phyloP scores from a whole-genome alignment of 2,113 vertebrate genomes.

The Aleadryas rufinucha region DNA sequence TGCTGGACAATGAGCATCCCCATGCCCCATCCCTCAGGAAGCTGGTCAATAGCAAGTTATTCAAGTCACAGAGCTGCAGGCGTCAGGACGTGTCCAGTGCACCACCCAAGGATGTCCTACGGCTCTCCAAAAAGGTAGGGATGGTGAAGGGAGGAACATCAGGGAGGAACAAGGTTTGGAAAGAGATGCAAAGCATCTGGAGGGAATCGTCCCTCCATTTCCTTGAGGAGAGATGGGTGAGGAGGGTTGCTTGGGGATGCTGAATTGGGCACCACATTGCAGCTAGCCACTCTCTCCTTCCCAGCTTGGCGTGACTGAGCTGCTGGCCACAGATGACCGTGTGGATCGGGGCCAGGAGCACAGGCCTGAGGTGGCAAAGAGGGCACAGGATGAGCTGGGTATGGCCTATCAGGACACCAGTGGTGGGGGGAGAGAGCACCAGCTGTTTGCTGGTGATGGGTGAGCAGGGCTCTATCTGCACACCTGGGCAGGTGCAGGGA shows the following conservation, averaged over 20 bases:
- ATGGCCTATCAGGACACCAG: not conserved
- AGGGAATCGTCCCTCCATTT: not conserved
- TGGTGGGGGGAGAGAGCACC: not conserved
- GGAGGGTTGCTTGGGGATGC: too few species aligned
- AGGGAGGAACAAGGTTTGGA: rapidly evolving
- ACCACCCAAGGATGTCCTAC: not conserved
- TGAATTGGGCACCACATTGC: not conserved
- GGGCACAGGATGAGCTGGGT: not conserved
- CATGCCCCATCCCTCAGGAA: not conserved
- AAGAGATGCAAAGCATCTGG: not conserved
- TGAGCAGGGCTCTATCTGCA: not conserved
- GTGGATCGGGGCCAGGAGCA: not conserved
- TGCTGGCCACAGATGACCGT: constrained; percentile 19
- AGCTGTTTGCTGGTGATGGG: not conserved
- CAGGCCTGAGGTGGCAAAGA: not conserved
- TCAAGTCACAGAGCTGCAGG: not conserved
- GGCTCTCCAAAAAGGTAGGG: not conserved
- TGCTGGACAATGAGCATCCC: not conserved
- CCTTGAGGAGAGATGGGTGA: not conserved
- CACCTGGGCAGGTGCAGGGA: not conserved
- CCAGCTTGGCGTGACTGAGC: constrained; percentile 66
- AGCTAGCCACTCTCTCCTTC: not conserved
- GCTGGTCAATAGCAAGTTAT: not conserved
- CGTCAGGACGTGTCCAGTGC: not conserved
- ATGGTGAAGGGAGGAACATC: rapidly evolving